A percentile compares a stretch with the other conserved stretches of the same genome.
Conservation (phyloP, 2,888 invertebrate genomes). For the Corbicula japonica region DNA sequence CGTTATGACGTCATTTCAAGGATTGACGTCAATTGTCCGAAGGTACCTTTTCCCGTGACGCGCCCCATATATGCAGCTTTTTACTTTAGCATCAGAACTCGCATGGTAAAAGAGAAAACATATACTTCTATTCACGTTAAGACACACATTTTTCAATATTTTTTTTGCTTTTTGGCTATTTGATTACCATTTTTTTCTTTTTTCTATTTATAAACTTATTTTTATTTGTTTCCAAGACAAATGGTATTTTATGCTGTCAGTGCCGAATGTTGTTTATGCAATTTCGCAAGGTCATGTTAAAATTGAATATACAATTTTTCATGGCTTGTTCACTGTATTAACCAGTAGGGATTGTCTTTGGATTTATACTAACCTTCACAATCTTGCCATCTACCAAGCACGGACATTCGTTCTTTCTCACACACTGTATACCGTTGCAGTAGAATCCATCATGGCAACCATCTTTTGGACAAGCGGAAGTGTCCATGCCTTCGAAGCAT, state of each 20-base stretch:
- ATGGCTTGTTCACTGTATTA: not conserved
- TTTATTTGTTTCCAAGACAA: not conserved
- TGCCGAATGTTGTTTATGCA: not conserved
- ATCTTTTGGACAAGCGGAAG: conserved; percentile 81
- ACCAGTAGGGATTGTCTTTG: no score
- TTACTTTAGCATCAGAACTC: no score
- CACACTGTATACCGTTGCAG: conserved; percentile 93
- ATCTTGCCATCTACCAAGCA: conserved; percentile 88
- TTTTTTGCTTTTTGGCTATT: no score
- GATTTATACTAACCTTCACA: conserved; percentile 67
- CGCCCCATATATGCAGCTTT: no score
- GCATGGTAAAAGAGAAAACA: no score
- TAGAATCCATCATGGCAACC: conserved; percentile 88
- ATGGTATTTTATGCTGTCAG: not conserved
- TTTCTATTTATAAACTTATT: not conserved
- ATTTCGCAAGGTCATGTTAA: not conserved
- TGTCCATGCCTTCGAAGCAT: conserved; percentile 77
- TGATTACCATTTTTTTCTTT: not conserved
- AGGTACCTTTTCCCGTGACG: no score
- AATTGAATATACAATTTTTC: not conserved
- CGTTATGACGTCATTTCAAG: no score
- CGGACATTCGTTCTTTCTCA: conserved; percentile 91
- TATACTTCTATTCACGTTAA: no score
- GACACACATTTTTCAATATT: no score
- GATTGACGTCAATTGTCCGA: no score